Evolutionary conservation across 2,888 invertebrate genomes (phyloP).

Genomic region (Napeogenes sylphis): DNA sequence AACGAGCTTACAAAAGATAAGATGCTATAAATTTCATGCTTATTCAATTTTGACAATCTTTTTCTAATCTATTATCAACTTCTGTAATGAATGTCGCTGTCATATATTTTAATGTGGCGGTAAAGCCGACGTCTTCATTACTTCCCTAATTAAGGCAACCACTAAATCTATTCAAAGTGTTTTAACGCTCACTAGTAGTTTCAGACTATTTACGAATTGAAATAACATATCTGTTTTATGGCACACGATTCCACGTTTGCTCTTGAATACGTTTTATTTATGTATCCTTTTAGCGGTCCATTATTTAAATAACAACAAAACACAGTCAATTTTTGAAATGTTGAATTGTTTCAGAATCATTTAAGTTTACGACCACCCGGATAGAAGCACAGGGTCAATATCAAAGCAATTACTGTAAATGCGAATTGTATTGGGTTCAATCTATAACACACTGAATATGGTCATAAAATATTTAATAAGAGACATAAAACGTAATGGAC

Average conservation of each 20-base stretch:
- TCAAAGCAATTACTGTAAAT: slow-evolving; percentile 42
- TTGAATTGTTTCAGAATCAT: slow-evolving; percentile 19
- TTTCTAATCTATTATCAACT: too few relatives aligned
- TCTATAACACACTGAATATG: slow-evolving; percentile 40
- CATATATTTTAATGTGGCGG: too few relatives aligned
- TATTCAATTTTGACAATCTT: not conserved
- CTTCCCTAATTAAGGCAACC: slow-evolving; percentile 4
- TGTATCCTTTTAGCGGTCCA: slow-evolving; percentile 32
- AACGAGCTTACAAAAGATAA: too few relatives aligned
- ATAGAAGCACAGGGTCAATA: slow-evolving; percentile 28
- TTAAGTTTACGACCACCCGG: slow-evolving; percentile 26
- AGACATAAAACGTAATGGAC: slow-evolving; percentile 40
- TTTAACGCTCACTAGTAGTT: slow-evolving; percentile 24
- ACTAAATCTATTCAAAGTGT: slow-evolving; percentile 14
- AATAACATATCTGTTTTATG: slow-evolving; percentile 31
- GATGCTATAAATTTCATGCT: too few relatives aligned
- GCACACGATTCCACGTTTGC: slow-evolving; percentile 16
- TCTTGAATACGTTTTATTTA: slow-evolving; percentile 33
- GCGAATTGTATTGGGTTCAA: slow-evolving; percentile 37
- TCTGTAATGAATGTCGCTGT: too few relatives aligned
- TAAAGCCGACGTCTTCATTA: too few relatives aligned
- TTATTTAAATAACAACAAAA: slow-evolving; percentile 21
- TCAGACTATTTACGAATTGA: slow-evolving; percentile 30
- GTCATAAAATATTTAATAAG: slow-evolving; percentile 40
- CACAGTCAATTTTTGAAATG: slow-evolving; percentile 22